These are phyloP conservation scores for Protonemura montana DNA, from an alignment of 2,888 invertebrate species.

Conservation along the genomic window DNA sequence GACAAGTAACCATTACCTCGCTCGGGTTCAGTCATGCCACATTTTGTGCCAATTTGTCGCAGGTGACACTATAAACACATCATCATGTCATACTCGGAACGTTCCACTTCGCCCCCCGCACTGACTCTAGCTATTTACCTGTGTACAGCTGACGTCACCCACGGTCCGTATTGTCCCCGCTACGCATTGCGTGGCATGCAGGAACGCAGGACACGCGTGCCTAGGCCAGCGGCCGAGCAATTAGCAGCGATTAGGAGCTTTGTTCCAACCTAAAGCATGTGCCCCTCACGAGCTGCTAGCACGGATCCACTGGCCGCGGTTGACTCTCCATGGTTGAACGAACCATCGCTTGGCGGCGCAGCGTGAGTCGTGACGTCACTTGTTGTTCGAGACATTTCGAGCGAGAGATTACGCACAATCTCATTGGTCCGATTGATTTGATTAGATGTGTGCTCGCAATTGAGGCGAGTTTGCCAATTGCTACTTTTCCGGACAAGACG, in stretches of 20 bases:
- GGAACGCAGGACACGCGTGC: not conserved
- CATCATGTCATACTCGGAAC: not conserved
- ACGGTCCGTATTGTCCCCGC: too few relatives aligned
- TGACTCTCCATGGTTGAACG: not conserved
- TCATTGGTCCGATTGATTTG: not conserved
- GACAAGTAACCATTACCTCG: not conserved
- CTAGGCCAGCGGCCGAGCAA: not conserved
- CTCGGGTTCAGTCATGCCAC: not conserved
- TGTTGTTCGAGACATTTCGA: not conserved
- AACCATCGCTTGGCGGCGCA: not conserved
- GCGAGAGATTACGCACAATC: constrained; percentile 8
- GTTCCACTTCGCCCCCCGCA: not conserved
- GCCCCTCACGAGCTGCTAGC: too few relatives aligned
- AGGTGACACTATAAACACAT: not conserved
- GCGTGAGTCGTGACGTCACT: not conserved
- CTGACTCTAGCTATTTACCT: not conserved
- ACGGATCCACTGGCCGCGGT: not conserved
- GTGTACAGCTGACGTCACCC: too few relatives aligned
- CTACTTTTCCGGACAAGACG: not conserved
- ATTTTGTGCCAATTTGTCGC: not conserved
- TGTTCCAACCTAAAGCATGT: not conserved
- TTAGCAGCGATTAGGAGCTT: not conserved
- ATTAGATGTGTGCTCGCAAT: not conserved
- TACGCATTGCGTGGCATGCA: not conserved
- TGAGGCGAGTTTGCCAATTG: not conserved